Percentiles rank a stretch among this genome's conserved stretches.
phyloP scores from a whole-genome alignment of 2,113 vertebrate genomes.

The Otolemur garnettii region DNA sequence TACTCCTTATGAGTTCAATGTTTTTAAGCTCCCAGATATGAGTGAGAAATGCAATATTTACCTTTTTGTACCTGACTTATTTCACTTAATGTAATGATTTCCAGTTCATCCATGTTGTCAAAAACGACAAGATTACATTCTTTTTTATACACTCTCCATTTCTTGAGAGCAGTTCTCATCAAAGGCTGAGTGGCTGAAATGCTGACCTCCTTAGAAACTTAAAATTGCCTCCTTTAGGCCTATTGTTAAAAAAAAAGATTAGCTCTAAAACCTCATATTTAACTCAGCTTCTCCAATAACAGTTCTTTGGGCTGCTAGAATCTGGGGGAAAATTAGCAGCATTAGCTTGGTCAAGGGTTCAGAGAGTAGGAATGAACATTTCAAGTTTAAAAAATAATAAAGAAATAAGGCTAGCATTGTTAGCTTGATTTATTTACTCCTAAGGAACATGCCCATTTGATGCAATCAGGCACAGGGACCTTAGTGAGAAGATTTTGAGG shows the following conservation, averaged over 20 bases:
- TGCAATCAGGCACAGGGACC: not conserved
- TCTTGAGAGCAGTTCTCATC: not conserved
- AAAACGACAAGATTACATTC: not conserved
- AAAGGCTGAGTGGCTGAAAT: no score
- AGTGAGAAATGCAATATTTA: not conserved
- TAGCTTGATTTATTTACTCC: not conserved
- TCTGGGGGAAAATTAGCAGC: not conserved
- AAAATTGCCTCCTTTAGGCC: not conserved
- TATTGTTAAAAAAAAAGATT: not conserved
- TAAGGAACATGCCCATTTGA: not conserved
- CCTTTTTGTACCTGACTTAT: not conserved
- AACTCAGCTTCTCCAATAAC: not conserved
- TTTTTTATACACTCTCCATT: not conserved
- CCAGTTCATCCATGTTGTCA: not conserved
- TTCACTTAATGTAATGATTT: not conserved
- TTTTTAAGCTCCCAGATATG: not conserved
- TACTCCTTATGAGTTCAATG: not conserved
- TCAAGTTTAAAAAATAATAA: not conserved
- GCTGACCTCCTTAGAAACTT: not conserved
- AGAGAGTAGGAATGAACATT: not conserved
- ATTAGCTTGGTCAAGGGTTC: not conserved
- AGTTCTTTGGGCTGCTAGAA: not conserved
- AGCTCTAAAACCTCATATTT: not conserved
- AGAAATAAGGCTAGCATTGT: not conserved
- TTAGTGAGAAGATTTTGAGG: not conserved